Evolutionary conservation across 2,113 vertebrate genomes (phyloP), one percentile per base, ranked within the genome.

Genomic region (Acrocephalus arundinaceus): DNA sequence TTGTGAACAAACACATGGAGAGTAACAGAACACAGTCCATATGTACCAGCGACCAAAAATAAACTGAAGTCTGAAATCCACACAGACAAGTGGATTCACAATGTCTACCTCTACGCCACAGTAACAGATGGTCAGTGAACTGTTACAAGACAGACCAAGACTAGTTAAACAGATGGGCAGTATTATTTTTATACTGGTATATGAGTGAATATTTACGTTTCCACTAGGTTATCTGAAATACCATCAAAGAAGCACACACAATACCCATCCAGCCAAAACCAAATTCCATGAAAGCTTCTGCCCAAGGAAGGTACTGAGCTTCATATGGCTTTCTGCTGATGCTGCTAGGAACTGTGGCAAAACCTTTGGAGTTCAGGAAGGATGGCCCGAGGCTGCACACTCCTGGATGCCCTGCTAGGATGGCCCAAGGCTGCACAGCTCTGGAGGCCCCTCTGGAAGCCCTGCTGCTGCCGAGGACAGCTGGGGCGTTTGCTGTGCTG

Each of bases 21-120:
- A 97, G 95, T 95, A 97, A 96, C 96, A 97, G 96, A 97, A 97
- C 96, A 95, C 13, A 87, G 97, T 96, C 97, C 97, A 97, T 98
- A 97, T 97, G 98, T 67, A 98, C 90, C 84, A 97, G 94, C 87
- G 96, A 97, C 95, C 97, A 96, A 96, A 98, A 98, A 96, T 97
- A 96, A 97, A 97, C 91, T 58, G 30, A 85, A 97, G 95, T 96
- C 93, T 95, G 97, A 98, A 98, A 97, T 96, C 94, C 94, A 94
- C 93, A 97, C 59, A 88, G 68, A 74, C 87, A 93, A 97, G 43
- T 84, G 76, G 75, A 96, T 92, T 88, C 58, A 71, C 39, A 87
- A 35, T 83, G 93, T 93, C 97, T 97, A 76, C 97, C 93, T 97
- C 93, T 97, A 71, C 10, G 5, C 65, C 86, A 85, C 24, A 5